phyloP scores from a whole-genome alignment of 2,113 vertebrate species.

The Cardinalis cardinalis region DNA sequence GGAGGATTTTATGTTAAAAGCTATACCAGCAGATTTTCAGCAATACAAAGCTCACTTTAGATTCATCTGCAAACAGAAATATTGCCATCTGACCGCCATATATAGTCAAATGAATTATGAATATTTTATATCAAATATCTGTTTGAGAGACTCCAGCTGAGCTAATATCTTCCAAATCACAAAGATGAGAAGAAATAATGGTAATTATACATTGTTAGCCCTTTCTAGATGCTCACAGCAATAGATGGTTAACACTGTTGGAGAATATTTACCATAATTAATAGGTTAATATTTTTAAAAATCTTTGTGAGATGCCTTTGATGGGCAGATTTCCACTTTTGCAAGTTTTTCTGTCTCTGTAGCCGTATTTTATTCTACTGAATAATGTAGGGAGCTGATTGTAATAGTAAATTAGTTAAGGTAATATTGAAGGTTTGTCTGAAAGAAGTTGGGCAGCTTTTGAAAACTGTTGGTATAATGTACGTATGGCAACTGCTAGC shows the following conservation, averaged over 20 bases:
- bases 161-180: background rate
- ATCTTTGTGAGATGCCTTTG: background rate
- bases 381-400: background rate
- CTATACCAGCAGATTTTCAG: background rate
- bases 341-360: background rate
- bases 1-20: background rate
- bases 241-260: background rate
- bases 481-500: background rate
- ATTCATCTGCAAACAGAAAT: background rate
- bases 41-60: background rate
- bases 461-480: background rate
- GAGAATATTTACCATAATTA: background rate
- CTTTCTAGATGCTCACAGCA: background rate
- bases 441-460: background rate
- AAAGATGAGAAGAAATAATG: background rate
- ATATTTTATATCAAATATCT: slow-evolving; percentile 1
- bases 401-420: background rate
- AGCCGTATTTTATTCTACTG: background rate
- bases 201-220: background rate
- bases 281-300: background rate
- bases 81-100: background rate
- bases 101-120: background rate
- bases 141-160: background rate
- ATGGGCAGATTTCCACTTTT: background rate
- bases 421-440: background rate